A percentile compares a stretch with the other conserved stretches of the same genome.
phyloP scores from a whole-genome alignment of 2,888 invertebrate genomes.

The Zele albiditarsus region DNA sequence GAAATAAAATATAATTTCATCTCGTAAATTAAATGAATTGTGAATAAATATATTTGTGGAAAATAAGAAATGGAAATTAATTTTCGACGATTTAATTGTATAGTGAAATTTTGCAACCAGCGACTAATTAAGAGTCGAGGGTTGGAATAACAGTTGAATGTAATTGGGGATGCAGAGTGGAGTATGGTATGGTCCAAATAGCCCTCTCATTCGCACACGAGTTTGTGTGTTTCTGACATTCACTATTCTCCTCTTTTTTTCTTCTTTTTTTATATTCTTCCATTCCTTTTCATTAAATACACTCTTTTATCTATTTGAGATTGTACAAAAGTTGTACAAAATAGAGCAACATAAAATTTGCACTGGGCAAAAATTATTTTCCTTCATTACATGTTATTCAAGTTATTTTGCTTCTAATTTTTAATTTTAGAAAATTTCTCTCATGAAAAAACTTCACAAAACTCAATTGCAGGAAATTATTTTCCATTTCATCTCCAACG shows the following conservation, averaged over 20 bases:
- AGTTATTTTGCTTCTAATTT: neutral
- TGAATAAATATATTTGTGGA: neutral
- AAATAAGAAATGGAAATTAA: constrained; percentile 11
- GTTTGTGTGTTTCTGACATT: constrained; percentile 2
- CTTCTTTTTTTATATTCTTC: neutral
- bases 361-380: neutral
- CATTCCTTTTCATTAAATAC: neutral
- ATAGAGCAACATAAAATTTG: neutral
- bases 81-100: constrained; percentile 23
- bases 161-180: constrained; percentile 30
- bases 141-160: constrained; percentile 12
- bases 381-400: neutral
- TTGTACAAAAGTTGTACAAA: neutral
- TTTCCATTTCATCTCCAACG: neutral
- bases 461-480: neutral
- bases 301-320: neutral
- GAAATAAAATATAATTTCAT: neutral
- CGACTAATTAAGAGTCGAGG: constrained; percentile 22
- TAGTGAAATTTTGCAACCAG: constrained; percentile 12
- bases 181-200: constrained; percentile 45
- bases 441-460: neutral
- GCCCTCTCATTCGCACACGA: constrained; percentile 29
- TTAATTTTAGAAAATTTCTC: neutral
- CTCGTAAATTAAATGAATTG: neutral
- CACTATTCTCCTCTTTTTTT: constrained; percentile 27